Base-by-base conservation (phyloP, 2,113 vertebrate genomes). In the Beaufortia kweichowensis region DNA sequence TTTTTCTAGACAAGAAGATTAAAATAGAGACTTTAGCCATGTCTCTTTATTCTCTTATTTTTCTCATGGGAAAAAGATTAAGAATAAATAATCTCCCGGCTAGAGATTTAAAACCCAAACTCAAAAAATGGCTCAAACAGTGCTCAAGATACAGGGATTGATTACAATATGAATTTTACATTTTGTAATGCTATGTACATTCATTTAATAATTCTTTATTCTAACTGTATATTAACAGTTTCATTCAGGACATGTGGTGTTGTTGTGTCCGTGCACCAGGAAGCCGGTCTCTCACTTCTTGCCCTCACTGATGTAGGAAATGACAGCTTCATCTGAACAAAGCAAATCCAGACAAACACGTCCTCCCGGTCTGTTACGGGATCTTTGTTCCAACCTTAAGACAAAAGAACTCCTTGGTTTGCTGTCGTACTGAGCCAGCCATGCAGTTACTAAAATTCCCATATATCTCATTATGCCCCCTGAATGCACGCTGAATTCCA, bases 341-440 rank as follows among this genome's bases (percentile, higher is more conserved):
- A 70, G 65, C 76, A 75, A 64, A 65, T 9, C 26, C 56, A 75
- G 57, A 61, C 72, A 79, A 75, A 79, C 78, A 72, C 41, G 1
- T 26, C 39, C 70, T 59, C 19, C 11, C 21, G 65, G 72, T 74
- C 65, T 74, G 71, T 55, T 74, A 43, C 19, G 55, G 35, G 29
- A 46, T 59, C 69, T 56, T 81, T 81, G 75, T 78, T 78, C 15
- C 62, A 53, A 43, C 65, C 60, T 50, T 72, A 3, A 53, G 21
- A 78, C 59, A 65, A 62, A 33, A 63, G 26, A 60, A 43, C 63
- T 82, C 80, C 64, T 57, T 33, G 62, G 62, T 17, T 69, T 0
- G 1, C 24, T 33, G 17, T 19, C 31, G 50, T 4, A n/a, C 26
- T 21, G 48, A 35, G 59, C 61, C 24, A 35, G 3, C 46, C 10